These are phyloP conservation scores for Poeciliopsis paucimaculata DNA, from an alignment of 2,797 vertebrate genomes.

Conservation along the genomic window DNA sequence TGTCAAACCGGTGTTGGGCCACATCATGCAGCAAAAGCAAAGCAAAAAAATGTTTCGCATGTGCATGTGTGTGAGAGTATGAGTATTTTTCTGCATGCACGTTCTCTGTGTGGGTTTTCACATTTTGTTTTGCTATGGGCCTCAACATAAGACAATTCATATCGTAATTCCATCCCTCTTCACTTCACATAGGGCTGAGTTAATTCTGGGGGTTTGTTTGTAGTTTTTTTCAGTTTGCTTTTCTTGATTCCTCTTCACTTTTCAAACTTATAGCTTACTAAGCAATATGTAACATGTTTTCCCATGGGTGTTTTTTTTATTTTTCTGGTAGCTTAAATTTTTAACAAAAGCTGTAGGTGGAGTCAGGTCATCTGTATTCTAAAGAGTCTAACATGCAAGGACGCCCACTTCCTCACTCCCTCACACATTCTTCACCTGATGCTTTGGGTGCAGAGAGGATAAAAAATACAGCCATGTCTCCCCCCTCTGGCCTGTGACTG, in stretches of 20 bases:
- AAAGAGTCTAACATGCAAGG: not conserved
- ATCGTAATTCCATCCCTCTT: not conserved
- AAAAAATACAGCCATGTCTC: constrained; percentile 60
- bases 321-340: constrained; percentile 1
- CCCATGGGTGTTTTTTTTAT: not conserved
- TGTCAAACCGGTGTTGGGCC: not conserved
- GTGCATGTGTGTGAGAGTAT: not conserved
- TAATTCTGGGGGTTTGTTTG: not conserved
- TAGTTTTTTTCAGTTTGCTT: not conserved
- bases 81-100: not conserved
- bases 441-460: constrained; percentile 31
- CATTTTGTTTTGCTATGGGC: not conserved
- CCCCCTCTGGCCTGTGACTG: constrained; percentile 62
- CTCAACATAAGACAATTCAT: not conserved
- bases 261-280: not conserved
- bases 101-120: not conserved
- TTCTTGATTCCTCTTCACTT: not conserved
- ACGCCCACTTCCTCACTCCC: constrained; percentile 9
- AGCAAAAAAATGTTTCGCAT: not conserved
- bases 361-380: not conserved
- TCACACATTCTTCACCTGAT: constrained; percentile 8
- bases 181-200: not conserved
- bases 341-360: not conserved
- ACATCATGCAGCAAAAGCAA: not conserved
- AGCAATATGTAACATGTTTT: not conserved